These are phyloP conservation scores for Agrochola macilenta DNA, from an alignment of 2,888 invertebrate genomes.

Conservation along the genomic window DNA sequence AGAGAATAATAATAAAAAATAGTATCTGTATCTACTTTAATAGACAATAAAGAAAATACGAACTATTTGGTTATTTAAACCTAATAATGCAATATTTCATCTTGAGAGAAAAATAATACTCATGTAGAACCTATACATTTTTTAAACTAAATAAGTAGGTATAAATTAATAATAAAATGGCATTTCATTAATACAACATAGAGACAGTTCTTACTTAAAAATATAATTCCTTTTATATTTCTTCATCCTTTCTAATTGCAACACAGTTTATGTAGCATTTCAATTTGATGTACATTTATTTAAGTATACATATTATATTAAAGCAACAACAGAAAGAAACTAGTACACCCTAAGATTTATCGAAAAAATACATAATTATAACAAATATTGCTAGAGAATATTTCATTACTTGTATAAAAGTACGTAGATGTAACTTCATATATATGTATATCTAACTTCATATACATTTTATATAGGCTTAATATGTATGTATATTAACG, in stretches of 20 bases:
- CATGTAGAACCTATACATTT: background rate
- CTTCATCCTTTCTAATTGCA: background rate
- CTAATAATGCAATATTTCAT: constrained; percentile 9
- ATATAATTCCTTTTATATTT: background rate
- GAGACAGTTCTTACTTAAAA: background rate
- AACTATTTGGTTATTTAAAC: constrained; percentile 4
- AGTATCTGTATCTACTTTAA: constrained; percentile 43
- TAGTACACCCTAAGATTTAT: constrained; percentile 12
- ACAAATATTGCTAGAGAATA: constrained; percentile 32
- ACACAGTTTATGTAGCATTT: background rate
- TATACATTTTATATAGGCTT: constrained; percentile 36
- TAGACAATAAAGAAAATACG: constrained; percentile 61
- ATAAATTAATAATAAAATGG: background rate
- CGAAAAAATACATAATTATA: constrained; percentile 7
- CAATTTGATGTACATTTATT: background rate
- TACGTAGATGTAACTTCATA: constrained; percentile 47
- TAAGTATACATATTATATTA: background rate
- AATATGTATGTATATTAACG: constrained; percentile 47
- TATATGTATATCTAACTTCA: constrained; percentile 40
- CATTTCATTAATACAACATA: background rate
- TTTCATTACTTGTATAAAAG: constrained; percentile 51
- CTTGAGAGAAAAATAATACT: constrained; percentile 10
- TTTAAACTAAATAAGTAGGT: background rate
- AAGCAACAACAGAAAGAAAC: background rate
- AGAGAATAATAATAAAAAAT: constrained; percentile 32